Conservation (phyloP, 2,888 invertebrate genomes). For the Chrysolina americana region DNA sequence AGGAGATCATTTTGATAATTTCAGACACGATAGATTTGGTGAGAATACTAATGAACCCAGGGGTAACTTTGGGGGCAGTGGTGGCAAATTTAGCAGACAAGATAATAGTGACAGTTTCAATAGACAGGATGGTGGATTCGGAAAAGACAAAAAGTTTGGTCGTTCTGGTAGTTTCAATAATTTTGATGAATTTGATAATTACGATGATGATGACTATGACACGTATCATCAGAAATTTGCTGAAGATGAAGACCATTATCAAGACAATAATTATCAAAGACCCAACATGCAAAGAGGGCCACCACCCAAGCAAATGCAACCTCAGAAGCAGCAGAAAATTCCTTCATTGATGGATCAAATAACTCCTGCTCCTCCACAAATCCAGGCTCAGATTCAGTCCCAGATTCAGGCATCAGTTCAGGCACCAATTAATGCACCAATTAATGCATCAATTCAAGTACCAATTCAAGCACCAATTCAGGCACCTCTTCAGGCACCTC, state of each 20-base stretch:
- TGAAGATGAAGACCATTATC: constrained; percentile 51
- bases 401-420: constrained; percentile 20
- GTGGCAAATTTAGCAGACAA: constrained; percentile 22
- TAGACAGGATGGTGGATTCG: constrained; percentile 12
- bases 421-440: background rate
- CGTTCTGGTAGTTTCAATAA: constrained; percentile 34
- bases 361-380: constrained; percentile 35
- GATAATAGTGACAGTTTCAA: constrained; percentile 26
- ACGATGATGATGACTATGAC: constrained; percentile 55
- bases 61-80: constrained; percentile 27
- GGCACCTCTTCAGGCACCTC: background rate
- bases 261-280: constrained; percentile 28
- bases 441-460: constrained; percentile 5
- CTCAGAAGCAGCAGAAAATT: constrained; percentile 31
- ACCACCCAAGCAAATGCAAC: background rate
- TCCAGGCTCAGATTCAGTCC: constrained; percentile 11
- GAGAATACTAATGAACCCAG: constrained; percentile 31
- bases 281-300: constrained; percentile 1
- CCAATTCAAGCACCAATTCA: background rate
- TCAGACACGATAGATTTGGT: constrained; percentile 36
- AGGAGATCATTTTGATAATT: constrained; percentile 38
- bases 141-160: constrained; percentile 20
- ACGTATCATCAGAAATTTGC: constrained; percentile 54
- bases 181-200: constrained; percentile 36
- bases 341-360: constrained; percentile 37